Evolutionary conservation across 2,888 invertebrate species (phyloP).

Genomic region (Eretmocerus hayati): DNA sequence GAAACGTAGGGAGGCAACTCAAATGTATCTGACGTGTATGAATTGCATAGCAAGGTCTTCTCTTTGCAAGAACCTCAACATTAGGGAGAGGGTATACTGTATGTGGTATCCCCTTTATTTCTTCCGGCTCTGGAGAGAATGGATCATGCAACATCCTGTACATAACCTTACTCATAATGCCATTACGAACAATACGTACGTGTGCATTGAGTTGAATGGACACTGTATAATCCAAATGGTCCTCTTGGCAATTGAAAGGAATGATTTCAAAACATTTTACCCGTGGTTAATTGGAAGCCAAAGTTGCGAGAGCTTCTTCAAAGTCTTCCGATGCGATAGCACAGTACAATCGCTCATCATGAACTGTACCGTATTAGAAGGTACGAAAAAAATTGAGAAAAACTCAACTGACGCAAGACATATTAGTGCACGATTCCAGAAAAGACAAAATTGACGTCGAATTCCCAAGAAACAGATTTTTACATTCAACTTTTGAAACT

Average conservation of each 20-base stretch:
- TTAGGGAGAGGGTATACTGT: not conserved
- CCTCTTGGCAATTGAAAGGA: not conserved
- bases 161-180: not conserved
- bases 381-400: too few species aligned
- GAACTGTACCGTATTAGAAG: too few species aligned
- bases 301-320: not conserved
- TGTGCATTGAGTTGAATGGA: not conserved
- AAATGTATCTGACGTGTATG: not conserved
- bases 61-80: not conserved
- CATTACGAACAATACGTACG: not conserved
- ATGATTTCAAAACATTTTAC: not conserved
- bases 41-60: not conserved
- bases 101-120: not conserved
- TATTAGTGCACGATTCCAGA: too few species aligned
- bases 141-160: not conserved
- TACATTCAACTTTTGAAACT: too few species aligned
- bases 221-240: not conserved
- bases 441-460: too few species aligned
- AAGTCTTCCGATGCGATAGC: conserved; percentile 8
- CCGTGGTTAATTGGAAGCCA: not conserved
- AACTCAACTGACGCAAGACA: too few species aligned
- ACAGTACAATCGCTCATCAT: too few species aligned
- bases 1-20: not conserved
- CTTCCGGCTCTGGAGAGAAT: not conserved
- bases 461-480: too few species aligned